Percentiles rank a stretch among this genome's conserved stretches.
These are phyloP conservation scores for Calliopum simillimum DNA, from an alignment of 2,888 invertebrate genomes.

Conservation along the genomic window DNA sequence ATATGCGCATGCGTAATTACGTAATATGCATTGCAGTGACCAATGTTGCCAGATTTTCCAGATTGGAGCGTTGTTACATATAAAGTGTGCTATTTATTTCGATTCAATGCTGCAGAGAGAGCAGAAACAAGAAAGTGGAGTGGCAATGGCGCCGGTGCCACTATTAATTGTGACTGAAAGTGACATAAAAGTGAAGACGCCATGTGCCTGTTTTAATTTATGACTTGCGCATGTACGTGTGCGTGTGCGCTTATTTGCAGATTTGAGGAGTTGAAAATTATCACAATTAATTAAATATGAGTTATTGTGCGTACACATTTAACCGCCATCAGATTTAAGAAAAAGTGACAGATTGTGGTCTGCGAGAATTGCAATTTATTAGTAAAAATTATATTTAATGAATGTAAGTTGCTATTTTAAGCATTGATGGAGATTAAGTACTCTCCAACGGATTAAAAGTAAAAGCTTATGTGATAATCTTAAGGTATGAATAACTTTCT, in stretches of 20 bases:
- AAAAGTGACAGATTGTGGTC: too few species aligned
- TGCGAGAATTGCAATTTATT: too few species aligned
- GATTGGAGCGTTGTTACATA: not conserved
- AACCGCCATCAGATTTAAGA: too few species aligned
- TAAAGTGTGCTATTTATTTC: not conserved
- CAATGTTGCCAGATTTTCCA: not conserved
- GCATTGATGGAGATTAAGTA: too few species aligned
- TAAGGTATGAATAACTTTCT: too few species aligned
- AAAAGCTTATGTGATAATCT: too few species aligned
- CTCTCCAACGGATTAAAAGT: too few species aligned
- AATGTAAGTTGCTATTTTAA: too few species aligned
- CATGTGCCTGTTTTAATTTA: too few species aligned
- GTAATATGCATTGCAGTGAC: conserved; percentile 3
- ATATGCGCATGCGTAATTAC: conserved; percentile 27
- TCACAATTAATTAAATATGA: conserved; percentile 21
- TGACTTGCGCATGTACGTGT: not conserved
- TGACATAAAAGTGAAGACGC: conserved; percentile 22
- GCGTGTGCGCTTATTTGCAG: not conserved
- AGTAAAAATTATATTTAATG: too few species aligned
- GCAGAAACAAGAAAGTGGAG: not conserved
- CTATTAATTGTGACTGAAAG: conserved; percentile 10
- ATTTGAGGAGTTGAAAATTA: conserved; percentile 9
- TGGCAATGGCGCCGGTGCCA: not conserved
- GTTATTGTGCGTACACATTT: not conserved
- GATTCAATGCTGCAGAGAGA: not conserved